A percentile compares a stretch with the other conserved stretches of the same genome.
Evolutionary conservation across 1,140 invertebrate species (phyloP).

Genomic region (Calliphora vicina): DNA sequence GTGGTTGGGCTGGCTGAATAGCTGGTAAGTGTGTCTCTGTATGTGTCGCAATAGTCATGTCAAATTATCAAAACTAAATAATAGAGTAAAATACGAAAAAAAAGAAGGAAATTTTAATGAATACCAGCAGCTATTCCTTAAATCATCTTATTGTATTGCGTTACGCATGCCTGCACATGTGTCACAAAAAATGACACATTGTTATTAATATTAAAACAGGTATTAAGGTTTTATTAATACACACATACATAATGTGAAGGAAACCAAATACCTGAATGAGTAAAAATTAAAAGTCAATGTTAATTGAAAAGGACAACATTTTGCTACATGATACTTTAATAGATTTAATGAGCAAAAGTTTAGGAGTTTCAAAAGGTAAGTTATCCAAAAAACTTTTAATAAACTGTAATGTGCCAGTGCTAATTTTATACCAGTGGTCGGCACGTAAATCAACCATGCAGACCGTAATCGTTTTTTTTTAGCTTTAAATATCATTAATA

Average conservation of each 20-base stretch:
- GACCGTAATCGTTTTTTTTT: too few species aligned
- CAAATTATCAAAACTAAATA: constrained; percentile 27
- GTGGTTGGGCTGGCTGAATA: not conserved
- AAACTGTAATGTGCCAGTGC: too few species aligned
- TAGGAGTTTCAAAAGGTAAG: too few species aligned
- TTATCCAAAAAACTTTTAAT: too few species aligned
- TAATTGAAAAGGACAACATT: not conserved
- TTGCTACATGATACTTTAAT: not conserved
- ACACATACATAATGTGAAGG: too few species aligned
- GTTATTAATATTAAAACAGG: constrained; percentile 19
- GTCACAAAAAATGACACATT: constrained; percentile 18
- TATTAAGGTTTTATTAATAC: not conserved
- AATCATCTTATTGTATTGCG: not conserved
- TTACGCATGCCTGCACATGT: constrained; percentile 8
- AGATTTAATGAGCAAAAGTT: not conserved
- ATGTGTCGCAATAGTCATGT: constrained; percentile 28
- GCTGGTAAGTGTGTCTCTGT: not conserved
- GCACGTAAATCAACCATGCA: too few species aligned
- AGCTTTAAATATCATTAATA: too few species aligned
- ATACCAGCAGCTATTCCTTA: not conserved
- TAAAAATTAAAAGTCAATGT: not conserved
- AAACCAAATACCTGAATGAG: not conserved
- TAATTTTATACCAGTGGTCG: too few species aligned
- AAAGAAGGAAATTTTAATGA: not conserved
- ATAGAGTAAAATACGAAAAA: not conserved